Evolutionary conservation across 2,113 vertebrate genomes (phyloP), one percentile per base, ranked within the genome.

Genomic region (Macheiramphus alcinus): DNA sequence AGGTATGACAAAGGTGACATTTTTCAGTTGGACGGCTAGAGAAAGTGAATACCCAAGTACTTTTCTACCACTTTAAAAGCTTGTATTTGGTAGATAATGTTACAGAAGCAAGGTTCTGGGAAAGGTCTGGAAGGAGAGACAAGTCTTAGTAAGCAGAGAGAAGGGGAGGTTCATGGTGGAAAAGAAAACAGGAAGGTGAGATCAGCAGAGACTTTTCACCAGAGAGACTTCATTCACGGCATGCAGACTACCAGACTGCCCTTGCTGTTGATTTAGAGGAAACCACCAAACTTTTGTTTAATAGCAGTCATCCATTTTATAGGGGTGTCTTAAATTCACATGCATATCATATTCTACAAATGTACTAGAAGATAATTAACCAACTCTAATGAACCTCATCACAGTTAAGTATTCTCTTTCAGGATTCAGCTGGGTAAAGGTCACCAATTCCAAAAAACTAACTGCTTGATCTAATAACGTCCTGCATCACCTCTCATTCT

Each of bases 351-450:
- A 75, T 71, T 86, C 67, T 63, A 59, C 66, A 80, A 88, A 76
- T n/a, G 32, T 81, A 55, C 43, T 88, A 50, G 96, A 72, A 85
- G 90, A 87, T 80, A 92, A 94, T 96, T 96, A 96, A 96, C 91
- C 29, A 72, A 32, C 16, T 86, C 13, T 78, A 90, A 93, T 73
- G 71, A 88, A 84, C 47, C 15, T 79, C 32, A 50, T 34, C 26
- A 75, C 11, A 91, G 50, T 50, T 55, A 92, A 80, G 25, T 66
- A 76, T 38, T 94, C 7, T 76, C 27, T 91, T 87, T 65, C 52
- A 94, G 86, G 82, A 80, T 62, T 79, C 73, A 87, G 4, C 34
- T 67, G 83, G 32, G 9, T 67, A 72, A 93, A 94, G 59, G 50
- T 96, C 94, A 94, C 42, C 1, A 15, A 86, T 85, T 76, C 55